A percentile compares a stretch with the other conserved stretches of the same genome.
These are phyloP conservation scores for Protobothrops mucrosquamatus DNA, from an alignment of 2,113 vertebrate species.

Conservation along the genomic window DNA sequence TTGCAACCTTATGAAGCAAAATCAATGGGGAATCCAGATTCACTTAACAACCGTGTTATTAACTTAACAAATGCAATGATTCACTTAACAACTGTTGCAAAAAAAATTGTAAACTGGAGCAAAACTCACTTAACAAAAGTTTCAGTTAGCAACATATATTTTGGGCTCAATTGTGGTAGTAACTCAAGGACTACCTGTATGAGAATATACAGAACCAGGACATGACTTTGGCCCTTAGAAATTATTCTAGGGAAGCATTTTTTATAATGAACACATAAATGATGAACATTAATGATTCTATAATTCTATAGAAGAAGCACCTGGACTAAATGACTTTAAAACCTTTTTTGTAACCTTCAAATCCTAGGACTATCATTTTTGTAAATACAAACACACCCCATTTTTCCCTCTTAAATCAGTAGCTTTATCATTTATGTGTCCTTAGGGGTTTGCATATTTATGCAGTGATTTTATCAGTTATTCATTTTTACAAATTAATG, in stretches of 20 bases:
- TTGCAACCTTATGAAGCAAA: too few species aligned
- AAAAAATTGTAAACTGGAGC: too few species aligned
- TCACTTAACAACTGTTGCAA: too few species aligned
- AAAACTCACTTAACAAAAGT: not conserved
- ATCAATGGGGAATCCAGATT: too few species aligned
- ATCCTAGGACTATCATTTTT: not conserved
- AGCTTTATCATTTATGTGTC: not conserved
- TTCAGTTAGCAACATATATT: not conserved
- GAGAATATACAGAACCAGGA: not conserved
- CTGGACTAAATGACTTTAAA: not conserved
- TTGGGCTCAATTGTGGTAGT: not conserved
- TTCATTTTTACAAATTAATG: not conserved
- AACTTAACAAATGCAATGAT: too few species aligned
- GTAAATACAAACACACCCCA: not conserved
- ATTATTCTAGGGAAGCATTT: not conserved
- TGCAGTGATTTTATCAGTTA: not conserved
- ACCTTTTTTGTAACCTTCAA: not conserved
- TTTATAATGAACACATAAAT: not conserved
- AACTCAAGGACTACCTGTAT: too few species aligned
- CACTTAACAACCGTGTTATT: too few species aligned
- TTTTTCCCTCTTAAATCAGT: not conserved
- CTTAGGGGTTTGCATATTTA: not conserved
- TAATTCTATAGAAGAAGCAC: not conserved
- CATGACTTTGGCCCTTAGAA: not conserved
- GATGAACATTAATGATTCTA: not conserved